phyloP scores from a whole-genome alignment of 2,888 invertebrate genomes.

The Andrena fulva region DNA sequence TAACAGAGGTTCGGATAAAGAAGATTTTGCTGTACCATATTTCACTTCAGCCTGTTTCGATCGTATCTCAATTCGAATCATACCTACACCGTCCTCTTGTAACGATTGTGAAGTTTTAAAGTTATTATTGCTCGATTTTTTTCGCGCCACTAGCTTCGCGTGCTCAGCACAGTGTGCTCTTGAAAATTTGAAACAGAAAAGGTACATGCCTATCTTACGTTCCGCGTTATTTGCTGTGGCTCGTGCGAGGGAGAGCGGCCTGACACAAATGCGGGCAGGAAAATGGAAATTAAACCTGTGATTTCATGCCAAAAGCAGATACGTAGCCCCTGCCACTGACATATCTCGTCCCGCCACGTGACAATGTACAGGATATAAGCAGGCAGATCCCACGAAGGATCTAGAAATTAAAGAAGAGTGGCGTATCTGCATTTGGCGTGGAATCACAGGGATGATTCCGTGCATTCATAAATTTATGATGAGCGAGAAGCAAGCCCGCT shows the following conservation, averaged over 20 bases:
- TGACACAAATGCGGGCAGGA: neutral
- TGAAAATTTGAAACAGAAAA: conserved; percentile 9
- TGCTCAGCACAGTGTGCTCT: neutral
- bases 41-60: too few species aligned
- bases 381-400: conserved; percentile 15
- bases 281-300: conserved; percentile 27
- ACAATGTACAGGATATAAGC: conserved; percentile 36
- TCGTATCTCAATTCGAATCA: neutral
- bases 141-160: neutral
- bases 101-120: neutral
- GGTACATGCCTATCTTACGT: conserved; percentile 20
- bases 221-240: neutral
- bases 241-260: neutral
- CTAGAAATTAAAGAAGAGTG: conserved; percentile 38
- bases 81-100: too few species aligned
- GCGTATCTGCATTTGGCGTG: conserved; percentile 33
- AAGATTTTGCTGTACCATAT: too few species aligned
- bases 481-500: neutral
- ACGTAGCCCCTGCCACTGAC: conserved; percentile 17
- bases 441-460: conserved; percentile 10
- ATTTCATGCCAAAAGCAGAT: conserved; percentile 37
- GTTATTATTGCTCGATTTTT: neutral
- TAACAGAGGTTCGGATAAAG: too few species aligned
- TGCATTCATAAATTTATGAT: neutral
- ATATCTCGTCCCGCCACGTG: conserved; percentile 27